Evolutionary conservation across 2,797 vertebrate genomes (phyloP).

Genomic region (Sebastes steindachneri): DNA sequence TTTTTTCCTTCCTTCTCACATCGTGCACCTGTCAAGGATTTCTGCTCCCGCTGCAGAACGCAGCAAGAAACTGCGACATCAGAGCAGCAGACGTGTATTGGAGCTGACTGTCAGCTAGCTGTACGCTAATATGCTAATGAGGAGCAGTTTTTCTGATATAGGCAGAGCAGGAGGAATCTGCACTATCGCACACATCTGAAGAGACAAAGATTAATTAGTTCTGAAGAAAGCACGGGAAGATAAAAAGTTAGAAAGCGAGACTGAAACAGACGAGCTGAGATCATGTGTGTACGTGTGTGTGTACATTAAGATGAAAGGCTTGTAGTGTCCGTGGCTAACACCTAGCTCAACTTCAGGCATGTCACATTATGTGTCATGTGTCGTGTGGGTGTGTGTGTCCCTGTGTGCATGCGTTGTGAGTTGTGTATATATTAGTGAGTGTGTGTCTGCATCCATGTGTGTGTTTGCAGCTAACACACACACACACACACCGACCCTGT

Average conservation of each 20-base stretch:
- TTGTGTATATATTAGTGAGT: too few relatives aligned
- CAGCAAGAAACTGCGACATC: neutral
- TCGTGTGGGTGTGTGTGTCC: neutral
- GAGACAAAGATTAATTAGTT: constrained; percentile 9
- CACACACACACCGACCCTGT: neutral
- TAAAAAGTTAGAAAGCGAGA: constrained; percentile 1
- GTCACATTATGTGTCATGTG: neutral
- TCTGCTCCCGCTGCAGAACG: neutral
- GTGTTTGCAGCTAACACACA: neutral
- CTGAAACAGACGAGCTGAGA: neutral
- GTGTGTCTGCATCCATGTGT: neutral
- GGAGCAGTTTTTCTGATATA: neutral
- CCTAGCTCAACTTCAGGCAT: neutral
- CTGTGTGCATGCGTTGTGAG: neutral
- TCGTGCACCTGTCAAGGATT: neutral
- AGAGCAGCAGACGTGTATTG: neutral
- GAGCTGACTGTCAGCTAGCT: neutral
- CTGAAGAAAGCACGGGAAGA: neutral
- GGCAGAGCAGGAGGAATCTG: neutral
- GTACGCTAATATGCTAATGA: neutral
- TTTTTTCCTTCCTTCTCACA: neutral
- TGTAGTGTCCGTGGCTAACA: neutral
- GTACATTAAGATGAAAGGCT: neutral
- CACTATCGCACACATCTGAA: neutral
- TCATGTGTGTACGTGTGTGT: neutral